phyloP scores from a whole-genome alignment of 2,113 vertebrate species.

The Sula dactylatra region DNA sequence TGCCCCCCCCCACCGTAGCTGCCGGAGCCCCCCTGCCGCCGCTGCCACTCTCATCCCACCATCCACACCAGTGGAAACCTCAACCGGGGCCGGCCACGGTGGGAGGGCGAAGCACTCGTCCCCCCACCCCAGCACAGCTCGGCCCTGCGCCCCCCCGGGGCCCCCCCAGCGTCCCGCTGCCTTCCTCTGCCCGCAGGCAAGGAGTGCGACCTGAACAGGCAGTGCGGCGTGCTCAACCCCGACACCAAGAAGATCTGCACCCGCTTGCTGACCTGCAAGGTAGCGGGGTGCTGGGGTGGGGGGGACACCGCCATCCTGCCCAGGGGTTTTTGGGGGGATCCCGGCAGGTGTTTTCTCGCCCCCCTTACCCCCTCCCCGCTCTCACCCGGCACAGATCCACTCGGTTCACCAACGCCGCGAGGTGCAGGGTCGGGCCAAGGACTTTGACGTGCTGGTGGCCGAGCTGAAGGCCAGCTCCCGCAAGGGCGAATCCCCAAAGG shows the following conservation, averaged over 20 bases:
- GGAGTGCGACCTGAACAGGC: slow-evolving; percentile 90
- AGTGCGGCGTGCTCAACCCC: slow-evolving; percentile 90
- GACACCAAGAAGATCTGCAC: slow-evolving; percentile 93
- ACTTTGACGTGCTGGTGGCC: slow-evolving; percentile 90
- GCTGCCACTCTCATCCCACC: background rate
- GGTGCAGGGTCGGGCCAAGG: slow-evolving; percentile 87
- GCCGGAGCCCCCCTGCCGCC: background rate
- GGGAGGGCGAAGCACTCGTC: background rate
- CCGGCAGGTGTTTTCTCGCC: background rate
- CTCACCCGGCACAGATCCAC: slow-evolving; percentile 79
- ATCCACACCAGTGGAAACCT: too few relatives aligned
- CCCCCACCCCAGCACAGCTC: background rate
- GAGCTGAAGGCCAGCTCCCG: slow-evolving; percentile 83
- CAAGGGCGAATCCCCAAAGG: slow-evolving; percentile 80
- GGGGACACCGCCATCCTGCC: background rate
- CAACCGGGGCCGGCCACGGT: background rate
- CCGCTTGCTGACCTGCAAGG: slow-evolving; percentile 93
- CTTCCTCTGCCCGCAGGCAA: slow-evolving; percentile 75
- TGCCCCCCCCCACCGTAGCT: background rate
- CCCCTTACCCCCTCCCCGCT: background rate
- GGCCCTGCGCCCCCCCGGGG: background rate
- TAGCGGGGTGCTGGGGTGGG: slow-evolving; percentile 35
- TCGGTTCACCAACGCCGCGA: slow-evolving; percentile 91
- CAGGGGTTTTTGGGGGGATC: background rate
- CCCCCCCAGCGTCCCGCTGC: background rate